phyloP scores from a whole-genome alignment of 2,797 vertebrate genomes.

The Acanthis flammea region DNA sequence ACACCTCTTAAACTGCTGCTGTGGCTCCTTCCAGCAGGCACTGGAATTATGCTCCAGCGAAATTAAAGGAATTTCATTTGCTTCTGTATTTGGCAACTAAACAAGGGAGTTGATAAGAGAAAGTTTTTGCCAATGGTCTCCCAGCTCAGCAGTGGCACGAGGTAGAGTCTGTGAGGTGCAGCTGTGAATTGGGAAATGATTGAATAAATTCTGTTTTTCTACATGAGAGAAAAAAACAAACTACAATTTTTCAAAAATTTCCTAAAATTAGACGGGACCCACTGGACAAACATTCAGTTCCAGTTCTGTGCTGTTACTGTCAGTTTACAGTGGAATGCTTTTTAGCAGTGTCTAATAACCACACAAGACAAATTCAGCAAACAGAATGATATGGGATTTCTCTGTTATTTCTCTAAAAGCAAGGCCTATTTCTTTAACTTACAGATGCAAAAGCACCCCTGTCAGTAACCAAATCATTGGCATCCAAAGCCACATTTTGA shows the following conservation, averaged over 20 bases:
- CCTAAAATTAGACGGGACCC: neutral
- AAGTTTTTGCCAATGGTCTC: neutral
- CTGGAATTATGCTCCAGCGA: neutral
- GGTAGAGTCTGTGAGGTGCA: neutral
- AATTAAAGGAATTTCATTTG: neutral
- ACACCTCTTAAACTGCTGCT: neutral
- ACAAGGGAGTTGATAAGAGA: neutral
- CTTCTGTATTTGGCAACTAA: neutral
- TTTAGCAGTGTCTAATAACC: neutral
- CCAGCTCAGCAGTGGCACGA: neutral
- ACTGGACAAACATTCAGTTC: neutral
- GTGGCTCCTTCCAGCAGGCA: neutral
- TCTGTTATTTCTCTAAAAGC: neutral
- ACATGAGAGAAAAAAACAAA: neutral
- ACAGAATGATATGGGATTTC: neutral
- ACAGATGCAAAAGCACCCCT: neutral
- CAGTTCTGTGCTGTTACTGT: neutral
- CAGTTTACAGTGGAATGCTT: neutral
- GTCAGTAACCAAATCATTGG: neutral
- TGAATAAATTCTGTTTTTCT: neutral
- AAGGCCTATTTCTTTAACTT: neutral
- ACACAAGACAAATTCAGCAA: neutral
- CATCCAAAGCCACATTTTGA: neutral
- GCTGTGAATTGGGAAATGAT: neutral
- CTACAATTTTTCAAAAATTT: neutral